phyloP scores from a whole-genome alignment of 2,113 vertebrate species.

The Antechinus stuartii region DNA sequence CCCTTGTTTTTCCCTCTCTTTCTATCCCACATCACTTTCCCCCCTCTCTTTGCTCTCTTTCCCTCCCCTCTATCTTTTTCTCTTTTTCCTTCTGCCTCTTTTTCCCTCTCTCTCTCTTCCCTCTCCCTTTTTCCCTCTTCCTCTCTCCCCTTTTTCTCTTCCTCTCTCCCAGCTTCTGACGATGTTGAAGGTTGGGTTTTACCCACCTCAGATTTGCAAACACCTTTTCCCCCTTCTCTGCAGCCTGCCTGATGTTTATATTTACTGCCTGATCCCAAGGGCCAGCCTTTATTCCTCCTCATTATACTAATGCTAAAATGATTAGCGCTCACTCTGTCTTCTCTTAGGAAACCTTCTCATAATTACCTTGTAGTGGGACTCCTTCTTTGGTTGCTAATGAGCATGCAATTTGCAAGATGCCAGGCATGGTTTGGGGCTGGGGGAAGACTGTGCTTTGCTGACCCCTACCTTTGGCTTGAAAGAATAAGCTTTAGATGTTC shows the following conservation, averaged over 20 bases:
- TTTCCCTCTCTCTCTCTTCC: background rate
- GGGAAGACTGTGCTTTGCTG: slow-evolving; percentile 49
- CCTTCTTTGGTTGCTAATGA: slow-evolving; percentile 47
- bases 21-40: too few species aligned
- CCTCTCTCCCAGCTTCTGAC: slow-evolving; percentile 23
- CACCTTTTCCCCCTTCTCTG: slow-evolving; percentile 65
- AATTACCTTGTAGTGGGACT: slow-evolving; percentile 52
- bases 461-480: slow-evolving; percentile 66
- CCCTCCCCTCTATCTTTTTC: background rate
- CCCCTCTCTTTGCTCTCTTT: background rate
- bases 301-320: slow-evolving; percentile 61
- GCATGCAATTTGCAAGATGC: slow-evolving; percentile 10
- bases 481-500: slow-evolving; percentile 8
- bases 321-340: slow-evolving; percentile 56
- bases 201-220: slow-evolving; percentile 60
- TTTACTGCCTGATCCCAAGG: slow-evolving; percentile 64
- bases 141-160: background rate
- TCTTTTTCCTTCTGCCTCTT: background rate
- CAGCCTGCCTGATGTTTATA: slow-evolving; percentile 68
- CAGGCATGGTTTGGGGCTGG: background rate
- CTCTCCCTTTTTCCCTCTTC: background rate
- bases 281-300: slow-evolving; percentile 62
- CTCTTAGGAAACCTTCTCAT: slow-evolving; percentile 51
- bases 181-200: slow-evolving; percentile 50
- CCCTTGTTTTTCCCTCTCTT: background rate